phyloP scores from a whole-genome alignment of 2,113 vertebrate species.

The Bubalus kerabau region DNA sequence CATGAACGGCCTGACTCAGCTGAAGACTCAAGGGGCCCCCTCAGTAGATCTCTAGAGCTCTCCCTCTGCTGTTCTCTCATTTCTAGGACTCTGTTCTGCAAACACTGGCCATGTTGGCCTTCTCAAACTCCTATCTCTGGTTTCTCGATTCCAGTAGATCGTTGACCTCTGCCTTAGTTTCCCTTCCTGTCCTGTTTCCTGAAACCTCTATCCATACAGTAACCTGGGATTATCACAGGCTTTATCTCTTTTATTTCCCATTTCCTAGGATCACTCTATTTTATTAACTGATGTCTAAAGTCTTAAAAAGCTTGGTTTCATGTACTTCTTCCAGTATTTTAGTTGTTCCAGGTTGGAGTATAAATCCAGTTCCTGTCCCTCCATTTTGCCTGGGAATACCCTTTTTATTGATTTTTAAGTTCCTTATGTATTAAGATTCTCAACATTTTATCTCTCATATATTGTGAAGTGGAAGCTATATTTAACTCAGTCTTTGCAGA shows the following conservation, averaged over 20 bases:
- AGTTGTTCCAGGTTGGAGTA: background rate
- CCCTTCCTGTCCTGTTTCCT: background rate
- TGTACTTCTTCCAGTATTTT: background rate
- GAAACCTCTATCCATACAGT: background rate
- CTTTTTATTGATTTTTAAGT: constrained; percentile 30
- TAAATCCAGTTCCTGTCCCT: background rate
- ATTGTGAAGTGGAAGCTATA: background rate
- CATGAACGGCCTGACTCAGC: accelerated
- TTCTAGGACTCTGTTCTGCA: background rate
- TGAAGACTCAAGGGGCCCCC: background rate
- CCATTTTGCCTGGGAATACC: background rate
- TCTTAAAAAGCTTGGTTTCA: background rate
- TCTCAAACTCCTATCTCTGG: background rate
- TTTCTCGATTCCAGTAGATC: background rate
- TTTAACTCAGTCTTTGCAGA: constrained; percentile 6
- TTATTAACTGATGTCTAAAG: background rate
- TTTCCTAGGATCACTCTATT: background rate
- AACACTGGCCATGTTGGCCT: background rate
- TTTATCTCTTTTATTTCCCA: background rate
- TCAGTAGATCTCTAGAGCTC: background rate
- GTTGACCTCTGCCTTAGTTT: background rate
- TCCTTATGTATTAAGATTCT: constrained; percentile 27
- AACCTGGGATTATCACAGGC: background rate
- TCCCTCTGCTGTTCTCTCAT: background rate
- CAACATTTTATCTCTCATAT: background rate